These are phyloP conservation scores for Corydoras maculifer DNA, from an alignment of 2,113 vertebrate genomes.

Conservation along the genomic window DNA sequence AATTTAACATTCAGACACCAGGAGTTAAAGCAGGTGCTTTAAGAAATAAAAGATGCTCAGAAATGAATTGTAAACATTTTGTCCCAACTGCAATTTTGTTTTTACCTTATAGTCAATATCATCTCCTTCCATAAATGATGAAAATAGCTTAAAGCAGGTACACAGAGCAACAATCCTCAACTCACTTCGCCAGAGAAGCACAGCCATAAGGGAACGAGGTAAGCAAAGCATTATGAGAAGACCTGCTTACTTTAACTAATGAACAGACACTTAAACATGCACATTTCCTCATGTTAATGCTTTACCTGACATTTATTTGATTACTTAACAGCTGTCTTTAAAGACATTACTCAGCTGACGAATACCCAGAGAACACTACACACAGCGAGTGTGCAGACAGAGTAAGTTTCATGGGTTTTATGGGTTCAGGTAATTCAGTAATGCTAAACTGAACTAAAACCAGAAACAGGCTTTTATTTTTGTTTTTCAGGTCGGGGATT, in stretches of 20 bases:
- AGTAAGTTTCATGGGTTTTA: conserved; percentile 53
- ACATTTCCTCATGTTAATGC: too few species aligned
- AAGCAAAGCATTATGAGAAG: not conserved
- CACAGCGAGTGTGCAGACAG: conserved; percentile 55
- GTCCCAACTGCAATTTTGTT: not conserved
- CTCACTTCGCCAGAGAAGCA: conserved; percentile 8
- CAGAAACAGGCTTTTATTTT: conserved; percentile 6
- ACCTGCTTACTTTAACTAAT: too few species aligned
- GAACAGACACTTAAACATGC: too few species aligned
- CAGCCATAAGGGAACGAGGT: conserved; percentile 34
- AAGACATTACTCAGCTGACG: conserved; percentile 22
- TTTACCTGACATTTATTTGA: too few species aligned
- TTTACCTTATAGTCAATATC: conserved; percentile 6
- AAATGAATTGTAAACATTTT: too few species aligned
- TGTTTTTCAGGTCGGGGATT: conserved; percentile 54
- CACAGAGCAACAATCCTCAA: conserved; percentile 3
- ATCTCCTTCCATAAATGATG: conserved; percentile 13
- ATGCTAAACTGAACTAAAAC: not conserved
- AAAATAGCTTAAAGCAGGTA: conserved; percentile 21
- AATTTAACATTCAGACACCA: too few species aligned
- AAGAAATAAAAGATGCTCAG: too few species aligned
- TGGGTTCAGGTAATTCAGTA: not conserved
- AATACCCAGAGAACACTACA: conserved; percentile 37
- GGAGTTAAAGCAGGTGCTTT: too few species aligned
- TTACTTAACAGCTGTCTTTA: conserved; percentile 20